Percentiles rank a stretch among this genome's conserved stretches.
Conservation (phyloP, 2,888 invertebrate genomes). For the Heliconius hortense region DNA sequence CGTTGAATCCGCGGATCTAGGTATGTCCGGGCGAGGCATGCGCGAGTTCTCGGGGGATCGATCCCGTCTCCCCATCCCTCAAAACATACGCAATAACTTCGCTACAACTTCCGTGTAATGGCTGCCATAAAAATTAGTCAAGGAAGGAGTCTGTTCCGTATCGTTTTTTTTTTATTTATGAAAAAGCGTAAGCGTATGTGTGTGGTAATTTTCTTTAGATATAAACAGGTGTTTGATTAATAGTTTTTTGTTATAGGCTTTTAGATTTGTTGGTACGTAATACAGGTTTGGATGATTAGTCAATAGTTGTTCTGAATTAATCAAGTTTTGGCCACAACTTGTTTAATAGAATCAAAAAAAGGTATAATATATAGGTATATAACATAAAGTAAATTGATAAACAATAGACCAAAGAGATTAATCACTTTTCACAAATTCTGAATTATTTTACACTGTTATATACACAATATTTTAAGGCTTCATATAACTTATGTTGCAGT, state of each 20-base stretch:
- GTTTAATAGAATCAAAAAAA: neutral
- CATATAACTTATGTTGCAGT: constrained; percentile 19
- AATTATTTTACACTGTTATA: neutral
- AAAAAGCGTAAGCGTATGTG: no score
- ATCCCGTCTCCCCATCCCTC: constrained; percentile 67
- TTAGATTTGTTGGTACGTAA: neutral
- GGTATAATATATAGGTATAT: neutral
- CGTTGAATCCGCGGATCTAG: constrained; percentile 40
- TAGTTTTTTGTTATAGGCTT: neutral
- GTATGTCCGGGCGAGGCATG: constrained; percentile 52
- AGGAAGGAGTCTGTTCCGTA: constrained; percentile 19
- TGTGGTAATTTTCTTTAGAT: neutral
- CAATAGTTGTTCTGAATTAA: no score
- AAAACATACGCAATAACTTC: constrained; percentile 76
- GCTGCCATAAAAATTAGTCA: constrained; percentile 61
- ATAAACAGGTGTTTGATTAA: neutral
- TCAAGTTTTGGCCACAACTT: neutral
- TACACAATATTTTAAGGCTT: constrained; percentile 7
- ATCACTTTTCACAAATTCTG: neutral
- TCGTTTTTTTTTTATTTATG: constrained; percentile 16
- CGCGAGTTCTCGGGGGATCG: constrained; percentile 72
- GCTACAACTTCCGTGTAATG: constrained; percentile 64
- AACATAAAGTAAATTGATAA: neutral
- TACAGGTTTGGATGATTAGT: neutral
- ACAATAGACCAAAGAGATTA: neutral